These are phyloP conservation scores for Rhynchomys soricoides DNA, from an alignment of 2,113 vertebrate genomes.

Conservation along the genomic window DNA sequence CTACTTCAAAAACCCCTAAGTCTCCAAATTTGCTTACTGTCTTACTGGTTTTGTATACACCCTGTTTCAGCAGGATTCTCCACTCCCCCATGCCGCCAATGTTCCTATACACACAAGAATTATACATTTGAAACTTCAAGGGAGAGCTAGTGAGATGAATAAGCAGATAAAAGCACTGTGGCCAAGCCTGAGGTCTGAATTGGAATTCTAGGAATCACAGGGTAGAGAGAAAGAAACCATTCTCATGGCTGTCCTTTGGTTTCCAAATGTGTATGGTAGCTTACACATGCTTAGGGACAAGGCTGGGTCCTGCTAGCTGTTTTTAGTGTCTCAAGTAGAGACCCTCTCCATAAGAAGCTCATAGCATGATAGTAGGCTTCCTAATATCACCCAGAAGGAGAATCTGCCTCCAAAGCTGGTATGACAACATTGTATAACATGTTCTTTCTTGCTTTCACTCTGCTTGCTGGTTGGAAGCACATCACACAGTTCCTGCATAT, in stretches of 20 bases:
- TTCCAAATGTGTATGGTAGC: background rate
- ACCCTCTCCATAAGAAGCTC: background rate
- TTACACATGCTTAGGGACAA: background rate
- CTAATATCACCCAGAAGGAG: background rate
- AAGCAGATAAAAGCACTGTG: no score
- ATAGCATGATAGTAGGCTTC: background rate
- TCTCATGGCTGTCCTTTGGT: background rate
- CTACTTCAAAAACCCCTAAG: background rate
- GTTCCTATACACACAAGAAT: background rate
- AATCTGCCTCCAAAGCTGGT: background rate
- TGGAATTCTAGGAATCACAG: background rate
- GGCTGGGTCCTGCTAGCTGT: background rate
- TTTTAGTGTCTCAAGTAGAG: background rate
- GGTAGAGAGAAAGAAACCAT: background rate
- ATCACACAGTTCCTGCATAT: background rate
- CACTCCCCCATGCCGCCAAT: background rate
- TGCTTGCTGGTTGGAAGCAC: background rate
- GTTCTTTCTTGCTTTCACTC: background rate
- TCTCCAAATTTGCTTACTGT: background rate
- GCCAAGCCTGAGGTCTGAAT: background rate
- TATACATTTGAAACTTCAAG: background rate
- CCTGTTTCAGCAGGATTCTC: background rate
- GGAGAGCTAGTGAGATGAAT: no score
- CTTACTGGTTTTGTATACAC: background rate
- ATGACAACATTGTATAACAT: background rate